These are phyloP conservation scores for Chalcosyrphus nemorum DNA, from an alignment of 2,888 invertebrate genomes.

Conservation along the genomic window DNA sequence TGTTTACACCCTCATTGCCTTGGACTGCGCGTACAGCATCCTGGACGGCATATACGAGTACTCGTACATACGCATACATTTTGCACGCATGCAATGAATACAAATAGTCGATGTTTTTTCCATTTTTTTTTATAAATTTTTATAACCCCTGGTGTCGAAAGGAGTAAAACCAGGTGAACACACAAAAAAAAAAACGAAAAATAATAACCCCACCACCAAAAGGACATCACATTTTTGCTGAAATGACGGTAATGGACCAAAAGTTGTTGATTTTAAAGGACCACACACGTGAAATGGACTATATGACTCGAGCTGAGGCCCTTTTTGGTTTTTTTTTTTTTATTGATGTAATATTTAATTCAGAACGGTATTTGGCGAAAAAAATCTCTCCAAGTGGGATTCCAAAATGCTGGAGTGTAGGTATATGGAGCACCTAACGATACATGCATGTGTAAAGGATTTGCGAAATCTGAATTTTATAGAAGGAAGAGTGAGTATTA, in stretches of 20 bases:
- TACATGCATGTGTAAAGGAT: background rate
- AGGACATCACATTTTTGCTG: slow-evolving; percentile 2
- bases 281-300: background rate
- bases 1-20: slow-evolving; percentile 29
- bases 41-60: too few relatives aligned
- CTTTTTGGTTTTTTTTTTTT: slow-evolving; percentile 12
- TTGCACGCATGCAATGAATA: slow-evolving; percentile 47
- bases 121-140: background rate
- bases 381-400: slow-evolving; percentile 1
- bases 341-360: slow-evolving; percentile 27
- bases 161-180: slow-evolving; percentile 13
- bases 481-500: background rate
- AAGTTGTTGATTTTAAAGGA: slow-evolving; percentile 23
- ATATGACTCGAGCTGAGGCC: background rate
- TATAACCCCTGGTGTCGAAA: slow-evolving; percentile 8
- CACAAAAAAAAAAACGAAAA: background rate
- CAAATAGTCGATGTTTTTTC: slow-evolving; percentile 2
- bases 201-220: background rate
- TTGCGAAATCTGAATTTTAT: background rate
- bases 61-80: slow-evolving; percentile 1
- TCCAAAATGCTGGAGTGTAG: background rate
- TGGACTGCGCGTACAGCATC: background rate
- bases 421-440: background rate
- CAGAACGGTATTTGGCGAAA: background rate
- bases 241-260: slow-evolving; percentile 33